Base-by-base conservation (phyloP, 2,113 vertebrate genomes). In the Aegotheles bennettii region DNA sequence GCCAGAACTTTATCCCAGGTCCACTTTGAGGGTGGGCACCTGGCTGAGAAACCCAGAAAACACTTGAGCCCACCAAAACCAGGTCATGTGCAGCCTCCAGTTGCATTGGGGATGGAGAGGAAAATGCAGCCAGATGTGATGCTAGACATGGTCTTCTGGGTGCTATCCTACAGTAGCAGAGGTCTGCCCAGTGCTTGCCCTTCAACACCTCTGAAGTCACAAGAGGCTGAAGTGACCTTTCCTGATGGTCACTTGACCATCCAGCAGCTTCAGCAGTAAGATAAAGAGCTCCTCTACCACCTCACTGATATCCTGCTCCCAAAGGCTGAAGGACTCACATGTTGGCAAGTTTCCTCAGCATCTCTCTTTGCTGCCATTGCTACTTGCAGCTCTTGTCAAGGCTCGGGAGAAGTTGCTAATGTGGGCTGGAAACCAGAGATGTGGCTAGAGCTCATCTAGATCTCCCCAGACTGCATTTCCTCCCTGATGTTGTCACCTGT, bases 1-100 rank as follows among this genome's bases (percentile, higher is more conserved):
- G 61, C 19, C 75, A 73, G 59, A 43, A 63, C 42, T 25, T 90
- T 79, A 82, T 53, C 85, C 75, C 0, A 0, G 35, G 8, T 48
- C 59, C 51, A 2, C 26, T 45, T 36, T 42, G 28, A 71, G 54
- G 60, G n/a, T 11, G 42, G 42, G 26, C 31, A 19, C 57, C 42
- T 24, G 1, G 1, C n/a, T 57, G 19, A 73, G 36, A 57, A 96
- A 59, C 3, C 36, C 67, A 28, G 0, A 23, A 45, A 56, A 45
- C 0, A 0, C 24, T 11, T 3, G 31, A 69, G 51, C 43, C 61
- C 43, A 10, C 7, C 5, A 38, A 67, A 11, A 9, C 2, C 19
- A 28, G 42, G n/a, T 47, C 38, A 16, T 0, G 2, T 3, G 3
- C 31, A 45, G 40, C 35, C 33, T 57, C 50, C 26, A 5, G 21